Percentiles rank a stretch among this genome's conserved stretches.
phyloP scores from a whole-genome alignment of 2,888 invertebrate species.

The Leucophenga maculata region DNA sequence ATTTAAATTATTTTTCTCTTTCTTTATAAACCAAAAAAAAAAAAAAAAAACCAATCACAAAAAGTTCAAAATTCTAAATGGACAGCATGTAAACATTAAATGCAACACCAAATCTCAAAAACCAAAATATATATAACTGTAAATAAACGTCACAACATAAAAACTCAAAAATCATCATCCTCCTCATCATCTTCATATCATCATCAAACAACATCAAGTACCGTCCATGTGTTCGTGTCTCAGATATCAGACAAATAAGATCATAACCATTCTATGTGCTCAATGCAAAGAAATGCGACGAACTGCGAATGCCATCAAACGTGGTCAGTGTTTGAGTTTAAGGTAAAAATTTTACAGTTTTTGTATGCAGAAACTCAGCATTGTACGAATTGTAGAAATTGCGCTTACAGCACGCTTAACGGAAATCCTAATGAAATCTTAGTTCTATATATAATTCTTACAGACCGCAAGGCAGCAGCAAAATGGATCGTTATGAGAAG shows the following conservation, averaged over 20 bases:
- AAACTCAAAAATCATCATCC: constrained; percentile 1
- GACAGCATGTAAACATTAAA: not conserved
- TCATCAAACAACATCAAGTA: not conserved
- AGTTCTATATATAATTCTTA: constrained; percentile 44
- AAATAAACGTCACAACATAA: not conserved
- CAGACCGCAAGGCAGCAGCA: constrained; percentile 88
- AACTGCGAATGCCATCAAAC: constrained; percentile 61
- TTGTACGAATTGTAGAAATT: not conserved
- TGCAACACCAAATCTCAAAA: not conserved
- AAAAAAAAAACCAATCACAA: no score
- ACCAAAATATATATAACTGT: not conserved
- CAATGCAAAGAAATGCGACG: constrained; percentile 67
- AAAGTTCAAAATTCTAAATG: no score
- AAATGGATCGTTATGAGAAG: constrained; percentile 96
- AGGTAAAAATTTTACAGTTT: constrained; percentile 55
- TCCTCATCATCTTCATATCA: no score
- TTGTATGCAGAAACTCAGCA: no score
- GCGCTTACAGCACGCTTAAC: not conserved
- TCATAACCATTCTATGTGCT: constrained; percentile 55
- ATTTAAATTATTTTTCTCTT: no score
- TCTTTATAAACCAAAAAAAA: no score
- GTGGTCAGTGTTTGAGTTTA: constrained; percentile 67
- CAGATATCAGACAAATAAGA: constrained; percentile 48
- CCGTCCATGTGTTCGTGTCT: constrained; percentile 60
- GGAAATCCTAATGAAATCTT: not conserved